Conservation (phyloP, 1,140 invertebrate genomes). For the Sesamia nonagrioides region DNA sequence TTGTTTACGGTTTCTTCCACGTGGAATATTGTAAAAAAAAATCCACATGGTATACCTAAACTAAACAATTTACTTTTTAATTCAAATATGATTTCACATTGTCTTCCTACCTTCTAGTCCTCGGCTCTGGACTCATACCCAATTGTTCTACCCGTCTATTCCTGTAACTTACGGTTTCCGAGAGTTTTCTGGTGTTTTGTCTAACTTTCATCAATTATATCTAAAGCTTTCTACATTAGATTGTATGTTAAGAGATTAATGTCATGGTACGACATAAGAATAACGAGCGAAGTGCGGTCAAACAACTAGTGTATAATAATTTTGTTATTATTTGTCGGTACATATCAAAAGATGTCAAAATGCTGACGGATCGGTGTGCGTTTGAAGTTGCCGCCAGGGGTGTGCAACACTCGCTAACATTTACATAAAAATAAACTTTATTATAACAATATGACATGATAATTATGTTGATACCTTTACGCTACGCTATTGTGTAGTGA, state of each 20-base stretch:
- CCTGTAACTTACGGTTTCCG: no score
- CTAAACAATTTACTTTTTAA: no score
- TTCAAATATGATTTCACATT: no score
- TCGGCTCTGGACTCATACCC: no score
- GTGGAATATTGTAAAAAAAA: no score
- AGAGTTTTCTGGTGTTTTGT: no score
- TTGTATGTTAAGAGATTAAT: not conserved
- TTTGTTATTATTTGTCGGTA: constrained; percentile 80
- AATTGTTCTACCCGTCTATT: no score
- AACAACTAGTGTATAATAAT: constrained; percentile 46
- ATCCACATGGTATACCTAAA: no score
- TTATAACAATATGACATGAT: constrained; percentile 49
- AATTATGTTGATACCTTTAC: constrained; percentile 42
- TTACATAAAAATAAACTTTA: constrained; percentile 75
- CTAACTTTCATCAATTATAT: no score
- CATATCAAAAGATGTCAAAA: constrained; percentile 85
- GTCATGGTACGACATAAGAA: not conserved
- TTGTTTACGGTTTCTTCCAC: no score
- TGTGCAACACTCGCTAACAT: constrained; percentile 62
- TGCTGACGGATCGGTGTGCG: constrained; percentile 73
- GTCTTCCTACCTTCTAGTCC: no score
- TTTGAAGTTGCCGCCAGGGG: constrained; percentile 76
- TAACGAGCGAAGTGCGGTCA: constrained; percentile 23
- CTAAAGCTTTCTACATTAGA: not conserved
- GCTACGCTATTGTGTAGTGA: not conserved